Evolutionary conservation across 30 jellyfish, hydroid and myxozoan genomes (phyloP), one percentile per base, ranked within the genome.

Genomic region (Rhopilema esculentum): DNA sequence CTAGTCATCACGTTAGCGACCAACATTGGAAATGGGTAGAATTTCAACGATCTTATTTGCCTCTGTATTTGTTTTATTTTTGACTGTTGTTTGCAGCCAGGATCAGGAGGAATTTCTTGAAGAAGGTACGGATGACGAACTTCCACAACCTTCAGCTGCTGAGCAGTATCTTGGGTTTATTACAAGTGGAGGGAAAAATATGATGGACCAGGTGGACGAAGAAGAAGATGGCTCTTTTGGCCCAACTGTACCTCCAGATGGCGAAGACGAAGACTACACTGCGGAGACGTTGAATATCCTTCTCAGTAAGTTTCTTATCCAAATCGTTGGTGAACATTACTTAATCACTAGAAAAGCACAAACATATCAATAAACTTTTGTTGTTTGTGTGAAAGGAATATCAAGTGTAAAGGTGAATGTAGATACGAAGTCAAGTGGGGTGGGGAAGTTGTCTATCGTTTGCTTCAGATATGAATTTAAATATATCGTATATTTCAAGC

Each of bases 161-260:
- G 90, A 80, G 28, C 90, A 80, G 75, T 80, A 80, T 50, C 69
- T 80, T 48, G 76, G 65, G 49, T 80, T 80, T 27, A 65, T 80
- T 19, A 24, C 90, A 16, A 51, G 82, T 66, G 82, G 82, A 0
- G 79, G 72, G 40, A n/a, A 65, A n/a, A 1, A 21, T 19, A 25
- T 33, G 20, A 82, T 63, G 21, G 90, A 32, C 51, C 4, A 23
- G 16, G n/a, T 24, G 25, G 80, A 23, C 25, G 82, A 71, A 29
- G 79, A 18, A 1, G 90, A 66, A 23, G 62, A 27, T 21, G 82
- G 76, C 0, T 40, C 57, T 40, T 64, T 27, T 2, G 69, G 49
- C 24, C 66, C 40, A 1, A 25, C 28, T 12, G 67, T n/a, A n/a
- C 53, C 78, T 22, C 48, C 84, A 1, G 84, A 62, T 7, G 90